These are phyloP conservation scores for Ceriagrion tenellum DNA, from an alignment of 2,888 invertebrate genomes.

Conservation along the genomic window DNA sequence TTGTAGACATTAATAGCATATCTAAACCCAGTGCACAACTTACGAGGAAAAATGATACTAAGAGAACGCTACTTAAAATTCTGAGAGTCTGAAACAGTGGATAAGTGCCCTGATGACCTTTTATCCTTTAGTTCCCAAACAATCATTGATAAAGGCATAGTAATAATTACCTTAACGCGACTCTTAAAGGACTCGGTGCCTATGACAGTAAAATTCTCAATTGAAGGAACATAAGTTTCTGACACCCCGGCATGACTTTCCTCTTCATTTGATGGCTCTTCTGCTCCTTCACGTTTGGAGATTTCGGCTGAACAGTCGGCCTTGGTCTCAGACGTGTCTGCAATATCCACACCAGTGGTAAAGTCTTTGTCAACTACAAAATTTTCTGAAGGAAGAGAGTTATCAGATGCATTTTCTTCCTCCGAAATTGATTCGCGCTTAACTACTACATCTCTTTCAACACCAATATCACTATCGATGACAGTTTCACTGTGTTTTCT, in stretches of 20 bases:
- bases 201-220: constrained; percentile 46
- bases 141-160: too few relatives aligned
- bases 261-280: not conserved
- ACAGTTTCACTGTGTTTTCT: constrained; percentile 71
- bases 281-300: not conserved
- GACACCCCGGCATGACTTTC: not conserved
- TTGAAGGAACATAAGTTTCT: not conserved
- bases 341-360: constrained; percentile 75
- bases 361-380: constrained; percentile 81
- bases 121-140: too few relatives aligned
- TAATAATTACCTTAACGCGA: not conserved
- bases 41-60: too few relatives aligned
- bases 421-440: constrained; percentile 9
- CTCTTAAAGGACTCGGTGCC: not conserved
- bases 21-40: too few relatives aligned
- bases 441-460: not conserved
- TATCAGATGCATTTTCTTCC: not conserved
- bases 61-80: too few relatives aligned
- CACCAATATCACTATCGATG: not conserved
- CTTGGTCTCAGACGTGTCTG: not conserved
- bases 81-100: too few relatives aligned
- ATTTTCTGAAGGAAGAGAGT: not conserved
- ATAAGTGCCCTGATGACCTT: too few relatives aligned
- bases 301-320: constrained; percentile 18
- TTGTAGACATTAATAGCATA: too few relatives aligned